Percentiles rank a stretch among this genome's conserved stretches.
Evolutionary conservation across 2,888 invertebrate species (phyloP).

Genomic region (Microplitis manilae): DNA sequence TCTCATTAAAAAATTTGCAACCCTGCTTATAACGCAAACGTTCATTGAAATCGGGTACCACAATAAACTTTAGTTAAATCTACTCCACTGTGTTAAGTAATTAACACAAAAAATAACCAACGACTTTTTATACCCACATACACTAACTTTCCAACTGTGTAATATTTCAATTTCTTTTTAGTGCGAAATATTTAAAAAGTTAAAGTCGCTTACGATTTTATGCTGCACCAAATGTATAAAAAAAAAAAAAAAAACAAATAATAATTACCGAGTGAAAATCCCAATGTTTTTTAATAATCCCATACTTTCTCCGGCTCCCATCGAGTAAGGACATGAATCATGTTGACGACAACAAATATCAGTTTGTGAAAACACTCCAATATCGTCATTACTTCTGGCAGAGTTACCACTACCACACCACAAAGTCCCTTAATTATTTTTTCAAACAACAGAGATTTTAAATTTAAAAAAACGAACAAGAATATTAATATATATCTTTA

Average conservation of each 20-base stretch:
- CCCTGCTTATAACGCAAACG: too few relatives aligned
- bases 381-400: conserved; percentile 74
- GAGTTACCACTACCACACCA: conserved; percentile 84
- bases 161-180: too few relatives aligned
- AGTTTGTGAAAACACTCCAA: conserved; percentile 78
- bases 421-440: conserved; percentile 75
- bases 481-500: neutral
- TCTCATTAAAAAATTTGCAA: too few relatives aligned
- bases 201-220: neutral
- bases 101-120: too few relatives aligned
- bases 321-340: conserved; percentile 79
- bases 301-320: conserved; percentile 74
- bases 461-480: conserved; percentile 17
- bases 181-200: neutral
- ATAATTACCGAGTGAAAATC: conserved; percentile 76
- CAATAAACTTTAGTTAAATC: too few relatives aligned
- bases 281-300: conserved; percentile 79
- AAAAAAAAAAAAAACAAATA: neutral
- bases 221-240: neutral
- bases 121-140: too few relatives aligned
- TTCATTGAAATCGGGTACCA: too few relatives aligned
- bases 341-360: conserved; percentile 82
- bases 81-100: too few relatives aligned
- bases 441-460: conserved; percentile 27
- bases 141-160: too few relatives aligned